Base-by-base conservation (phyloP, 2,888 invertebrate species). In the Parasteatoda lunata region DNA sequence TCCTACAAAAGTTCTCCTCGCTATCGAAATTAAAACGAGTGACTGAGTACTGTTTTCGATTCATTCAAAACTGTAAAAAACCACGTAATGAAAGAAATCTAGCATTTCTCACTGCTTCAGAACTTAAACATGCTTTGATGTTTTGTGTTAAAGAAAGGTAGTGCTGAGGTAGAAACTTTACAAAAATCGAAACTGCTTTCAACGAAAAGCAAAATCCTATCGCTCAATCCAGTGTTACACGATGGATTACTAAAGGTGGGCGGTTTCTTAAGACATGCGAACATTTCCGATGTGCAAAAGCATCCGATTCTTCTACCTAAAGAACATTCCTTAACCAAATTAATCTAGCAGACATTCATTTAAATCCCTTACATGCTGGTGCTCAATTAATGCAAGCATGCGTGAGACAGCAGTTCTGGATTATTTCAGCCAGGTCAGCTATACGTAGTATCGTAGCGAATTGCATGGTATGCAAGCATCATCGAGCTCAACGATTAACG, bases 331-430 rank as follows among this genome's bases (percentile, higher is more conserved):
- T 11, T 54, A 54, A 54, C 54, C 8, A 54, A 54, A 54, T 54
- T 54, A 54, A 54, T 54, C 54, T 54, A 9, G 11, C 1, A 54
- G 11, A 66, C n/a, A 66, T 66, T 66, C 66, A 66, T n/a, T 66
- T 66, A 15, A 66, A 66, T 66, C 66, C 6, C 5, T 13, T 1
- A 15, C 66, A 66, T 66, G 66, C 66, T 66, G 3, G 66, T 3
- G 66, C 66, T 66, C 66, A 66, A 66, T 66, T 66, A 66, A 66
- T 66, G 66, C 66, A 66, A 66, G n/a, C n/a, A 66, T 15, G 66
- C 30, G n/a, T 66, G 66, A 7, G 11, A 66, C 66, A 66, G 66
- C 66, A 66, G 1, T 66, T 3, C 30, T 11, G 3, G 66, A 3
- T 66, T 3, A 30, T 66, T n/a, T 66, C 4, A 7, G 7, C 3